Evolutionary conservation across 2,797 vertebrate species (phyloP), one percentile per base, ranked within the genome.

Genomic region (Phyllotis vaccarum): DNA sequence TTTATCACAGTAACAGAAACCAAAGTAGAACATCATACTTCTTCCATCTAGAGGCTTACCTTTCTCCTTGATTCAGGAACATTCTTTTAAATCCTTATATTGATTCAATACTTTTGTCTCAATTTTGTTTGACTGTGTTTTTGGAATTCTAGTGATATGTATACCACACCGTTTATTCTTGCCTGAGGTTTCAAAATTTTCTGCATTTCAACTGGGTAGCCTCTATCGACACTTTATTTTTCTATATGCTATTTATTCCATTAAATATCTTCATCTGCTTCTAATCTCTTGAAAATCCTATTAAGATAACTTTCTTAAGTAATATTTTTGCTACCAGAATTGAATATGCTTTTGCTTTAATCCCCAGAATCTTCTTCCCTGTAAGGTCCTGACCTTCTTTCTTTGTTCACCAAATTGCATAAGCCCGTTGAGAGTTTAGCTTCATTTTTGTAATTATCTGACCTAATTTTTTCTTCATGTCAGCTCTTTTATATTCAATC

Each of bases 241-340:
- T 90, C 19, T 58, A 29, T 66, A 27, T 81, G 14, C 80, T 11
- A 87, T 58, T 12, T 5, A 93, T 60, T 89, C 21, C 6, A 43
- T 24, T 74, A 85, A 78, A 91, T 82, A 8, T 78, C 19, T 92
- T 92, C 14, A 54, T 89, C 24, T 72, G 2, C 40, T 81, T 86
- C 43, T 82, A 93, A 40, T 80, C 21, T 87, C 29, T 21, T 87
- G 31, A 43, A 22, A 90, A 82, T 64, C 1, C 17, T 10, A 82
- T 46, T 88, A 60, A 75, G 13, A 68, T 64, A 93, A 68, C 91
- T 95, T 90, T 31, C n/a, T 31, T 10, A 72, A 14, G 17, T 88
- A 88, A 43, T 91, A 62, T 58, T 89, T 94, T 88, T 24, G 74
- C 13, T 70, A 56, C 10, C 58, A 87, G 12, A 92, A 75, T 29